These are phyloP conservation scores for Rhizomys pruinosus DNA, from an alignment of 2,113 vertebrate species.

Conservation along the genomic window DNA sequence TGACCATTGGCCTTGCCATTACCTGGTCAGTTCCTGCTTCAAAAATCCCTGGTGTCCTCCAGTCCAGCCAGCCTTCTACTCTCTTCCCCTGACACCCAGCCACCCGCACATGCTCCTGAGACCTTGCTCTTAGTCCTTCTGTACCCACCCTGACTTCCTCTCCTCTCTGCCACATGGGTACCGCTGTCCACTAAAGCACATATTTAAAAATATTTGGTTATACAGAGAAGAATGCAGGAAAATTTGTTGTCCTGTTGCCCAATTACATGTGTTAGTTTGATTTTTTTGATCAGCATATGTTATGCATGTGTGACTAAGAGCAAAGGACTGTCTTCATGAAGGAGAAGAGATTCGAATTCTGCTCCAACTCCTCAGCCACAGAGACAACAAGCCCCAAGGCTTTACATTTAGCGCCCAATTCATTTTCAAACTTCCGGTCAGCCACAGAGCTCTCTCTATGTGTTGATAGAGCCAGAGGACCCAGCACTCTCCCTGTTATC, in stretches of 20 bases:
- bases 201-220: neutral
- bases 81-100: no score
- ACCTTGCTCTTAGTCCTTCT: neutral
- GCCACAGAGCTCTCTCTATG: accelerated
- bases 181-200: neutral
- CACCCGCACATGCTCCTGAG: neutral
- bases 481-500: accelerated
- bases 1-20: neutral
- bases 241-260: no score
- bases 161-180: neutral
- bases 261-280: neutral
- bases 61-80: no score
- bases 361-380: neutral
- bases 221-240: neutral
- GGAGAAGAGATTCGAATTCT: neutral
- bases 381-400: no score
- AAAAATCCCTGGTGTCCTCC: neutral
- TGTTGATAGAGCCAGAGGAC: accelerated
- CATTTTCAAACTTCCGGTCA: neutral
- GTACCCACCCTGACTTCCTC: no score
- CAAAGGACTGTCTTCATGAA: neutral
- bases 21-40: no score
- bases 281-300: neutral
- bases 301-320: neutral
- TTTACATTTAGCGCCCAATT: neutral